These are phyloP conservation scores for Myrmophylax atrothorax DNA, from an alignment of 2,113 vertebrate species.

Conservation along the genomic window DNA sequence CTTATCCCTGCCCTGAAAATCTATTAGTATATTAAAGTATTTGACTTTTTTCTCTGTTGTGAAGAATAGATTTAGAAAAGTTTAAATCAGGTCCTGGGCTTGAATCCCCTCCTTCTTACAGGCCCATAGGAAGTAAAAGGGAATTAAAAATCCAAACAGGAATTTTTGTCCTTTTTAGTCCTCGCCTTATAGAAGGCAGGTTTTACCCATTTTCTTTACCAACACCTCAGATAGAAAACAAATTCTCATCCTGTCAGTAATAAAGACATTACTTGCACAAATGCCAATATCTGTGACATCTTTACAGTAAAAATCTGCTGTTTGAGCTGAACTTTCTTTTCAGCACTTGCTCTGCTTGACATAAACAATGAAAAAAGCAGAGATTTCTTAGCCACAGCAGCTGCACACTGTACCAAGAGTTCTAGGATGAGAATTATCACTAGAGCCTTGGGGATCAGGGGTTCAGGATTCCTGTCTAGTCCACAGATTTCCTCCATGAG, in stretches of 20 bases:
- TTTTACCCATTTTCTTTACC: background rate
- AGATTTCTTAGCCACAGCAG: background rate
- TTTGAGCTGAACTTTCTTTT: background rate
- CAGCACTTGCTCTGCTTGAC: background rate
- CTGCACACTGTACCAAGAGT: background rate
- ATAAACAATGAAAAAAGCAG: background rate
- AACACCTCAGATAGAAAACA: background rate
- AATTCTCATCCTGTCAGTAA: background rate
- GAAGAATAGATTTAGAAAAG: background rate
- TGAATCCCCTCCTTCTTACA: background rate
- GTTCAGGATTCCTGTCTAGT: fast-evolving
- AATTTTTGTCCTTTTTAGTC: background rate
- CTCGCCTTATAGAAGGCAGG: background rate
- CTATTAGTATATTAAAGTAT: background rate
- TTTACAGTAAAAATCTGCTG: background rate
- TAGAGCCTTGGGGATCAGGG: background rate
- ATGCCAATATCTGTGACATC: background rate
- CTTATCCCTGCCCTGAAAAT: background rate
- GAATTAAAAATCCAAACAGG: background rate
- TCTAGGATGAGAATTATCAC: background rate
- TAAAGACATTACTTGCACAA: background rate
- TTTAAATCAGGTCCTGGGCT: background rate
- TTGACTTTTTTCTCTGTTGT: background rate
- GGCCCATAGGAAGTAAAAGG: background rate
- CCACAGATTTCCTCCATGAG: background rate